Base-by-base conservation (phyloP, 2,113 vertebrate species). In the Centropus unirufus region DNA sequence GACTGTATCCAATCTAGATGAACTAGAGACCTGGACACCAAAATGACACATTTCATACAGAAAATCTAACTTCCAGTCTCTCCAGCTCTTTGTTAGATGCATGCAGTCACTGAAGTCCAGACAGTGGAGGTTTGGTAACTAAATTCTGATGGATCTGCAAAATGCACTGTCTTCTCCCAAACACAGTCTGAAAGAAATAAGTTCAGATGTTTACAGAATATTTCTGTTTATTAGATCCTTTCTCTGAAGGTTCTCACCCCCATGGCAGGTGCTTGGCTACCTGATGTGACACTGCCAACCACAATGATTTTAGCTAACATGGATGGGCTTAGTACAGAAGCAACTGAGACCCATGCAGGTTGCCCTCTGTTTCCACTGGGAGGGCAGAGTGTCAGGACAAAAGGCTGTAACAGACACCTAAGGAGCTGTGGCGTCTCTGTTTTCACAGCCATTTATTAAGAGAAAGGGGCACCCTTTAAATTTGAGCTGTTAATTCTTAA, bases 291-390 rank as follows among this genome's bases (percentile, higher is more conserved):
- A 29, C 34, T 68, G 78, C 59, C 63, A 55, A 29, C 55, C 5
- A 0, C 6, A 7, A 14, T 36, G 30, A 8, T 44, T 67, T 58
- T 24, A 76, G 13, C 19, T 23, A 12, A 12, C 11, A 3, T 23
- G 1, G 0, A 4, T 72, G 74, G 68, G 21, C 32, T 76, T 83
- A 47, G 47, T 18, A 47, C 6, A 55, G 55, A 55, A 86, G 54
- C 47, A 72, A 12, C 22, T 6, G 12, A 79, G 46, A 39, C 29
- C 21, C 32, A 3, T 0, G 1, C 24, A 24, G 16, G 36, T 21
- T 59, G n/a, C 47, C 9, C 23, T 61, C 40, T 55, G 2, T 29
- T 66, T 59, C 57, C 24, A 8, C 42, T 30, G 15, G 5, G 23
- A 34, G 11, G 34, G 18, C 1, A 22, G 36, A 21, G 52, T 29